These are phyloP conservation scores for Cossypha heuglini DNA, from an alignment of 2,797 vertebrate species.

Conservation along the genomic window DNA sequence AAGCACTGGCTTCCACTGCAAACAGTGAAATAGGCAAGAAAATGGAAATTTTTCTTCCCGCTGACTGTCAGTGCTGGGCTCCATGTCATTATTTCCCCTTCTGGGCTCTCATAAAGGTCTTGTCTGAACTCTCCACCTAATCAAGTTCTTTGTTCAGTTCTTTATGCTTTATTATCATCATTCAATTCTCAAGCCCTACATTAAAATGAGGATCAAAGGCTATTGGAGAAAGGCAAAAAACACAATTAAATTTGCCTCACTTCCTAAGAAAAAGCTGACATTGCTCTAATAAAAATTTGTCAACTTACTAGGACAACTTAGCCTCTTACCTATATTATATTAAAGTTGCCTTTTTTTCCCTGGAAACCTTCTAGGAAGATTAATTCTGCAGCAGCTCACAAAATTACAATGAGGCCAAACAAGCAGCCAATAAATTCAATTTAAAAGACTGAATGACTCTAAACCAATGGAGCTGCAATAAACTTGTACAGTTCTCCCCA, in stretches of 20 bases:
- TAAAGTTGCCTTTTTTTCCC: background rate
- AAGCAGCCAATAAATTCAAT: background rate
- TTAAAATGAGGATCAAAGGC: slow-evolving; percentile 13
- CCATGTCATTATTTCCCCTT: background rate
- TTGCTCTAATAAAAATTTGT: background rate
- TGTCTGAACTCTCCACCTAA: background rate
- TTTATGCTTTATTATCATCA: background rate
- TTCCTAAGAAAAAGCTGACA: background rate
- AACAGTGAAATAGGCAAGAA: background rate
- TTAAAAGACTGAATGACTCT: background rate
- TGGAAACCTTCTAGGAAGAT: background rate
- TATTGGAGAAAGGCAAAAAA: background rate
- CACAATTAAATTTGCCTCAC: slow-evolving; percentile 5
- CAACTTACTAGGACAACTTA: background rate
- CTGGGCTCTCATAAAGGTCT: background rate
- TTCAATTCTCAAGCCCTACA: background rate
- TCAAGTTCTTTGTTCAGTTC: background rate
- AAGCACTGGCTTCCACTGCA: background rate
- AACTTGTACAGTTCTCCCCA: background rate
- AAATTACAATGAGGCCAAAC: background rate
- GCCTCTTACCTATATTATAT: background rate
- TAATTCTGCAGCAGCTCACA: background rate
- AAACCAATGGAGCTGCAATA: background rate
- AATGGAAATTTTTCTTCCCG: background rate
- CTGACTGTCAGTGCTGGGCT: background rate